A percentile compares a stretch with the other conserved stretches of the same genome.
Conservation (phyloP, 2,888 invertebrate species). For the Lycophotia porphyrea region DNA sequence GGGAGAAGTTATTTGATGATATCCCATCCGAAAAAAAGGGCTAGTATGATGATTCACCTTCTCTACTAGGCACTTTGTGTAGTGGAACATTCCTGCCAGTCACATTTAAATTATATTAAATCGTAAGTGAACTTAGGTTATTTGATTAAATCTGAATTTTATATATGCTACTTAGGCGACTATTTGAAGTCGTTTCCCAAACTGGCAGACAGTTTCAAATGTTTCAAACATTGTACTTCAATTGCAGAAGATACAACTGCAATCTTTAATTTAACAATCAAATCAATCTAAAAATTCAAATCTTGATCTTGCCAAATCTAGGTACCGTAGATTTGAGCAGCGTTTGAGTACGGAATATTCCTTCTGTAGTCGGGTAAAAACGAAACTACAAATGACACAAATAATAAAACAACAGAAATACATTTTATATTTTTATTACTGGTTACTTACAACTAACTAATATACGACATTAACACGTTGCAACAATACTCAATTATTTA, state of each 20-base stretch:
- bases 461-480: conserved; percentile 71
- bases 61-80: background rate
- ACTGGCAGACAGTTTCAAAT: too few relatives aligned
- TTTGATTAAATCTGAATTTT: background rate
- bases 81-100: background rate
- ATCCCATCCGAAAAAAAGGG: too few relatives aligned
- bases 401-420: conserved; percentile 37
- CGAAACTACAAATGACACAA: background rate
- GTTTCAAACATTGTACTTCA: too few relatives aligned
- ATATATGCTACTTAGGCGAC: too few relatives aligned
- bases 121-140: background rate
- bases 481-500: conserved; percentile 70
- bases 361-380: background rate
- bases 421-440: conserved; percentile 69
- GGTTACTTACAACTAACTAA: conserved; percentile 65
- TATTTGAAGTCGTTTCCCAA: too few relatives aligned
- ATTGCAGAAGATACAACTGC: too few relatives aligned
- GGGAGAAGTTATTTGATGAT: too few relatives aligned
- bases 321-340: background rate
- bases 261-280: too few relatives aligned
- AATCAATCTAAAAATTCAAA: too few relatives aligned
- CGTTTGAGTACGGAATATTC: background rate
- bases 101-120: background rate
- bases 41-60: background rate
- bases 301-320: background rate